Percentiles rank a stretch among this genome's conserved stretches.
These are phyloP conservation scores for Ferdinandea cuprea DNA, from an alignment of 2,888 invertebrate species.

Conservation along the genomic window DNA sequence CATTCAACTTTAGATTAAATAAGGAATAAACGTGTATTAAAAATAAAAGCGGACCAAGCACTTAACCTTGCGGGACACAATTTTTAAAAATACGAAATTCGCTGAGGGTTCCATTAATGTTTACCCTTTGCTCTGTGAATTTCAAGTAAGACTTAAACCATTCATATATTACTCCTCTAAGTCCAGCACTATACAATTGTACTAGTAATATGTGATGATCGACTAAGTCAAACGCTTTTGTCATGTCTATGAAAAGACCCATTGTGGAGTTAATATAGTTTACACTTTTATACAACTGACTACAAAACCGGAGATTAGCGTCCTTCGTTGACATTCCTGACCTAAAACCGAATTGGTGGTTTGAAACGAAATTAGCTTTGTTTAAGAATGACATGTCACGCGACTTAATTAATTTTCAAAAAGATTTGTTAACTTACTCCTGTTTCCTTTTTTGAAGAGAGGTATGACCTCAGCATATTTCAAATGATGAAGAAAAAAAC, in stretches of 20 bases:
- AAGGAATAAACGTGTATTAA: slow-evolving; percentile 9
- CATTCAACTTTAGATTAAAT: too few relatives aligned
- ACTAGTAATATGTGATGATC: background rate
- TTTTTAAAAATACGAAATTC: slow-evolving; percentile 12
- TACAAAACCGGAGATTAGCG: background rate
- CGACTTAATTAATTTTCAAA: background rate
- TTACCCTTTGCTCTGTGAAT: too few relatives aligned
- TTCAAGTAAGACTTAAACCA: too few relatives aligned
- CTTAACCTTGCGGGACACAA: slow-evolving; percentile 16
- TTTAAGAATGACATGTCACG: background rate
- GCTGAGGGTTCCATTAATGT: background rate
- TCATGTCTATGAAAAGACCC: background rate
- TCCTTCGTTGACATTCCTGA: too few relatives aligned
- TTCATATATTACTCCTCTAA: too few relatives aligned
- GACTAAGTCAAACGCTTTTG: too few relatives aligned
- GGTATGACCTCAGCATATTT: too few relatives aligned
- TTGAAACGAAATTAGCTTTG: too few relatives aligned
- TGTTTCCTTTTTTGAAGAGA: too few relatives aligned
- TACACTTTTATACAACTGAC: slow-evolving; percentile 1
- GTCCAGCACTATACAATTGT: too few relatives aligned
- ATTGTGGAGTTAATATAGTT: slow-evolving; percentile 5
- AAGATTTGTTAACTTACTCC: background rate
- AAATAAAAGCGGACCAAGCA: slow-evolving; percentile 11
- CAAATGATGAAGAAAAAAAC: too few relatives aligned
- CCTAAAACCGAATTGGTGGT: too few relatives aligned